Evolutionary conservation across 2,113 vertebrate species (phyloP).

Genomic region (Nothobranchius furzeri): DNA sequence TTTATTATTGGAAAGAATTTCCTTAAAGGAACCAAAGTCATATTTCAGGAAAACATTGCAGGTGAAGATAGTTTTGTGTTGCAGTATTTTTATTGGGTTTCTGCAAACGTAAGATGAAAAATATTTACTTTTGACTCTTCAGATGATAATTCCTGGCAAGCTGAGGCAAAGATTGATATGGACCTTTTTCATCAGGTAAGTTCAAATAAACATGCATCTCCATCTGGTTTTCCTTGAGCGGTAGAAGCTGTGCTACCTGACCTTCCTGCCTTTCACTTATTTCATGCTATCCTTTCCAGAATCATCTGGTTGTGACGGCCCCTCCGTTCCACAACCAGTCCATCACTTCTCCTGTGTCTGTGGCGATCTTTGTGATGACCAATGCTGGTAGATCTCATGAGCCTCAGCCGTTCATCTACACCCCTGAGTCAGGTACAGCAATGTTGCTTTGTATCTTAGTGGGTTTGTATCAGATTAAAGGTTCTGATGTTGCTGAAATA

Average conservation of each 20-base stretch:
- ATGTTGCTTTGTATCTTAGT: neutral
- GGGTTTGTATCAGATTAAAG: no score
- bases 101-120: neutral
- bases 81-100: neutral
- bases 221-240: neutral
- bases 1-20: conserved; percentile 99
- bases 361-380: conserved; percentile 94
- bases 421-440: conserved; percentile 88
- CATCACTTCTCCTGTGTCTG: conserved; percentile 88
- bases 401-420: conserved; percentile 93
- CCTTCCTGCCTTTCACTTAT: neutral
- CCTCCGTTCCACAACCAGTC: conserved; percentile 93
- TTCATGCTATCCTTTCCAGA: conserved; percentile 75
- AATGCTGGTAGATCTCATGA: conserved; percentile 97
- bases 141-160: conserved; percentile 98
- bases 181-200: conserved; percentile 98
- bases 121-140: conserved; percentile 54
- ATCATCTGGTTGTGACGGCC: conserved; percentile 97
- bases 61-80: conserved; percentile 37
- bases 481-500: neutral
- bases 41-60: conserved; percentile 94
- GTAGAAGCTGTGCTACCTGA: neutral
- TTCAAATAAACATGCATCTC: neutral
- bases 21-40: conserved; percentile 98
- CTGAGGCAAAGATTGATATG: conserved; percentile 98